phyloP scores from a whole-genome alignment of 2,888 invertebrate species.

The Caenorhabditis doughertyi region DNA sequence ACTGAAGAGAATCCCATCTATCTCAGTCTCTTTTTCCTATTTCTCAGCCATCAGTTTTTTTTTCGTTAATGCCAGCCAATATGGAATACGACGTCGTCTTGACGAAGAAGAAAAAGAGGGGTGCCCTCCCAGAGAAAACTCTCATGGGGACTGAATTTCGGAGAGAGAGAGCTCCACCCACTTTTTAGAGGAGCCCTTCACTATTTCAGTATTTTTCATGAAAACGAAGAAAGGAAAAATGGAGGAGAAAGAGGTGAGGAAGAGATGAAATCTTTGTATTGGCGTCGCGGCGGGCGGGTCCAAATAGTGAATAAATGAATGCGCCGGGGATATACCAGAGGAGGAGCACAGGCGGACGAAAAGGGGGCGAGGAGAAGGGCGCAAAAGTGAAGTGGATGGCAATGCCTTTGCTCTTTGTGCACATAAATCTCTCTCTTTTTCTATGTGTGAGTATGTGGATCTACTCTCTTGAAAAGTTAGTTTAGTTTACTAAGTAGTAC shows the following conservation, averaged over 20 bases:
- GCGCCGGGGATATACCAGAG: slow-evolving; percentile 41
- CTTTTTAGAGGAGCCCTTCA: background rate
- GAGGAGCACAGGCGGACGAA: slow-evolving; percentile 22
- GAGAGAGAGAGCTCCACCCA: background rate
- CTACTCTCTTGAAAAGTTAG: slow-evolving; percentile 16
- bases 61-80: slow-evolving; percentile 53
- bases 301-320: slow-evolving; percentile 58
- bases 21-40: slow-evolving; percentile 2
- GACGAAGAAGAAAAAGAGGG: slow-evolving; percentile 18
- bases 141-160: slow-evolving; percentile 59
- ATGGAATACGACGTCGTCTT: slow-evolving; percentile 49
- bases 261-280: slow-evolving; percentile 49
- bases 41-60: slow-evolving; percentile 28
- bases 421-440: slow-evolving; percentile 48
- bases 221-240: slow-evolving; percentile 4
- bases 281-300: slow-evolving; percentile 2
- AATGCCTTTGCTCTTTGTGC: slow-evolving; percentile 48
- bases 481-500: slow-evolving; percentile 43
- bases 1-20: background rate
- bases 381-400: slow-evolving; percentile 55
- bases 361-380: slow-evolving; percentile 22
- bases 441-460: slow-evolving; percentile 1
- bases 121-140: slow-evolving; percentile 33
- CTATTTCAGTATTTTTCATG: background rate
- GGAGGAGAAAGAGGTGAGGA: slow-evolving; percentile 36